Evolutionary conservation across 1,140 invertebrate species (phyloP), one percentile per base, ranked within the genome.

Genomic region (Campoletis sonorensis): DNA sequence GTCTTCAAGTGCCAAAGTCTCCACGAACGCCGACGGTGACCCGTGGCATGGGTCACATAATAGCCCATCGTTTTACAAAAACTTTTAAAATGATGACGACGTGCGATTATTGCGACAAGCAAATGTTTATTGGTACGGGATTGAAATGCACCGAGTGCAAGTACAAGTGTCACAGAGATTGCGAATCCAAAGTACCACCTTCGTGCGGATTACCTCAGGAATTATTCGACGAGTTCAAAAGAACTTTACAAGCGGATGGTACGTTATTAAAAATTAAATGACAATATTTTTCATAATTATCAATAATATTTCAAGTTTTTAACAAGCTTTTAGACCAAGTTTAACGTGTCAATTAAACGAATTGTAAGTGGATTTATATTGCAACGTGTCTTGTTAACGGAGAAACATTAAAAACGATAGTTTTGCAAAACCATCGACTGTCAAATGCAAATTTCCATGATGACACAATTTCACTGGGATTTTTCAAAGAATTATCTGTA

Each of bases 101-200:
- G 1, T 99, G 98, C 93, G 96, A 97, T 90, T 95, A 96, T 87
- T 99, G 98, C 91, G 95, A 96, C 81, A 97, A 98, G 89, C 97
- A 97, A 90, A 97, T 99, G 93, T 96, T 98, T 87, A 95, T 97
- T 88, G 97, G 96, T 30, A 94, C 94, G 11, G 94, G 95, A 67
- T 93, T 97, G 73, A 98, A 97, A 90, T 99, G 98, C 92, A 98
- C 96, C 90, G 97, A 98, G 89, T 99, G 98, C 94, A 98, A 98
- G 93, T 99, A 97, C 92, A 97, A 97, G 87, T 99, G 97, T 92
- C 96, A 97, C 90, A 94, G 95, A 87, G 97, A 98, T 87, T 99
- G 98, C 92, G 96, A 97, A 87, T 94, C 94, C 30, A 97, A 97
- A 93, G 98, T 98, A 83, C 96, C 97, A 84, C 96, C 97, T 1